phyloP scores from a whole-genome alignment of 2,113 vertebrate genomes.

The Elaphurus davidianus region DNA sequence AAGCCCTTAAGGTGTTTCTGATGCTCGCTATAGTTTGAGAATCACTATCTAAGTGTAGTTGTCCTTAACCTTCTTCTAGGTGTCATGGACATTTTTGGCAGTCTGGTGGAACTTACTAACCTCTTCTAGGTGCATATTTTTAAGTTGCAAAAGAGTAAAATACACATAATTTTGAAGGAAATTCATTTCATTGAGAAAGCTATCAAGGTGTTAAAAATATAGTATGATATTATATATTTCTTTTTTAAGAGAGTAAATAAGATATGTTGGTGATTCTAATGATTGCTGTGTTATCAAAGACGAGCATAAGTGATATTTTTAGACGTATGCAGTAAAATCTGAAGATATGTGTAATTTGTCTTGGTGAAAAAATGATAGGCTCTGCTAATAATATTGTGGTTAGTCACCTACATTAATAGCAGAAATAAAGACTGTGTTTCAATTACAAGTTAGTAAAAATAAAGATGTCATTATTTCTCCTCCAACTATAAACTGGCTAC shows the following conservation, averaged over 20 bases:
- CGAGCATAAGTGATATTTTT: not conserved
- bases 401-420: not conserved
- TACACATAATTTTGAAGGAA: not conserved
- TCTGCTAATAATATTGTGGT: not conserved
- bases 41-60: not conserved
- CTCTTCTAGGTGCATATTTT: not conserved
- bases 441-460: not conserved
- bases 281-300: not conserved
- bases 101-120: not conserved
- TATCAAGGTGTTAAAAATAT: not conserved
- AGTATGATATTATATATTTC: not conserved
- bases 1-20: not conserved
- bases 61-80: not conserved
- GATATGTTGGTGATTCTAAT: not conserved
- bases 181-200: not conserved
- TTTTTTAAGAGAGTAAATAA: not conserved
- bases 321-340: not conserved
- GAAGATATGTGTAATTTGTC: not conserved
- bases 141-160: not conserved
- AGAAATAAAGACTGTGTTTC: not conserved
- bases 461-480: not conserved
- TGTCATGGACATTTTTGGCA: not conserved
- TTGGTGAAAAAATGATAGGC: not conserved
- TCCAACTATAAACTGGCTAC: not conserved
- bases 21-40: not conserved